Evolutionary conservation across 2,888 invertebrate genomes (phyloP).

Genomic region (Xestobium rufovillosum): DNA sequence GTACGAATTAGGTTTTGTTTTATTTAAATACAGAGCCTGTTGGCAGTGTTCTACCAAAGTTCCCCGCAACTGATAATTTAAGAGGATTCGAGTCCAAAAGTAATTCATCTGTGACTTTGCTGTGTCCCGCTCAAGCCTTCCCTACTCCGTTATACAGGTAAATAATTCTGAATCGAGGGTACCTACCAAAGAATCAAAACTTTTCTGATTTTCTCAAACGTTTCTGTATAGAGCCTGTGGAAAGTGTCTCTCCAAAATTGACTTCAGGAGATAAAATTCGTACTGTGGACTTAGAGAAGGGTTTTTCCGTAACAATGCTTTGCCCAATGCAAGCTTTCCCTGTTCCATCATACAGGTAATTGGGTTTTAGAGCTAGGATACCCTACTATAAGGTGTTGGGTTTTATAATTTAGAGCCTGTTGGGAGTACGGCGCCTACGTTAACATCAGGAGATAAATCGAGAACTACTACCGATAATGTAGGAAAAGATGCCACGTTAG

Average conservation of each 20-base stretch:
- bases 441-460: slow-evolving; percentile 38
- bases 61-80: slow-evolving; percentile 36
- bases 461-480: slow-evolving; percentile 28
- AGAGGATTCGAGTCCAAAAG: slow-evolving; percentile 32
- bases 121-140: slow-evolving; percentile 61
- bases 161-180: slow-evolving; percentile 10
- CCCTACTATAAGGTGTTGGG: slow-evolving; percentile 5
- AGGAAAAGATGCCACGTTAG: slow-evolving; percentile 46
- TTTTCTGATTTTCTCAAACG: slow-evolving; percentile 9
- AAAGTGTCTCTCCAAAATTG: slow-evolving; percentile 48
- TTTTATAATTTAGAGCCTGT: slow-evolving; percentile 58
- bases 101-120: slow-evolving; percentile 43
- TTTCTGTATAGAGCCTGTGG: slow-evolving; percentile 45
- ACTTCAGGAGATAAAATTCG: slow-evolving; percentile 28
- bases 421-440: slow-evolving; percentile 65
- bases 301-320: slow-evolving; percentile 49
- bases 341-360: slow-evolving; percentile 52
- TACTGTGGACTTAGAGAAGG: slow-evolving; percentile 19
- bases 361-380: slow-evolving; percentile 21
- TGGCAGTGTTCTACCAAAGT: slow-evolving; percentile 46
- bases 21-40: slow-evolving; percentile 40
- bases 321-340: slow-evolving; percentile 69
- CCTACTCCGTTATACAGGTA: slow-evolving; percentile 51
- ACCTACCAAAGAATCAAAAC: background rate
- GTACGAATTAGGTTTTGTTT: too few relatives aligned